Base-by-base conservation (phyloP, 2,797 vertebrate species). In the Helostoma temminkii region DNA sequence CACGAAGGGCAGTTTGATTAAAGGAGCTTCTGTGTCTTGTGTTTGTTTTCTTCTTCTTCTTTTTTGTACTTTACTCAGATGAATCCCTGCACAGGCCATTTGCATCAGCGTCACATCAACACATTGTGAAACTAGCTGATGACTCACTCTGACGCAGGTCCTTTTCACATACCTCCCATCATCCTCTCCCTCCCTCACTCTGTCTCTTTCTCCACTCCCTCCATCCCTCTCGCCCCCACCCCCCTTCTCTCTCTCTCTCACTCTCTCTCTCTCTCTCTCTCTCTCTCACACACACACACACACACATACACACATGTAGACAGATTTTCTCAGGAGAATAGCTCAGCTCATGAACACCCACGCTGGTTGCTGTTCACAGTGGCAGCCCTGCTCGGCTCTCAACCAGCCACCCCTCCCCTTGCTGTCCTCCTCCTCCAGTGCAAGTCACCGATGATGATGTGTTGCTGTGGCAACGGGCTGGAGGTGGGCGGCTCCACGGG, bases 71-170 rank as follows among this genome's bases (percentile, higher is more conserved):
- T 24, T 6, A 7, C 41, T 6, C 41, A 67, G 59, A 80, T 82
- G 74, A 82, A 67, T 83, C 78, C 65, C 72, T 66, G 69, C 49
- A 2, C 75, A 39, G 84, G 49, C 53, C 91, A 91, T 93, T 93
- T 93, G 91, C 88, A 92, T 93, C 84, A 83, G 88, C 92, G 92
- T 95, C 93, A 62, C 89, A 90, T 94, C 92, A 91, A 95, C 92
- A 93, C 94, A 93, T 95, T 94, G 91, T 93, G 95, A 96, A 97
- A 96, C 82, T 76, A 80, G 62, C 24, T 60, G 87, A 91, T 97
- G 96, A 98, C 86, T 98, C 96, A 96, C 91, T 90, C 84, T 77
- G 88, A 88, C 84, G 92, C 94, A 92, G 81, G 83, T 83, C 88
- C 69, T 84, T 88, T 85, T 89, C 79, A 78, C 93, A 91, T 86